Evolutionary conservation across 2,888 invertebrate genomes (phyloP), one percentile per base, ranked within the genome.

Genomic region (Ephialtes manifestator): DNA sequence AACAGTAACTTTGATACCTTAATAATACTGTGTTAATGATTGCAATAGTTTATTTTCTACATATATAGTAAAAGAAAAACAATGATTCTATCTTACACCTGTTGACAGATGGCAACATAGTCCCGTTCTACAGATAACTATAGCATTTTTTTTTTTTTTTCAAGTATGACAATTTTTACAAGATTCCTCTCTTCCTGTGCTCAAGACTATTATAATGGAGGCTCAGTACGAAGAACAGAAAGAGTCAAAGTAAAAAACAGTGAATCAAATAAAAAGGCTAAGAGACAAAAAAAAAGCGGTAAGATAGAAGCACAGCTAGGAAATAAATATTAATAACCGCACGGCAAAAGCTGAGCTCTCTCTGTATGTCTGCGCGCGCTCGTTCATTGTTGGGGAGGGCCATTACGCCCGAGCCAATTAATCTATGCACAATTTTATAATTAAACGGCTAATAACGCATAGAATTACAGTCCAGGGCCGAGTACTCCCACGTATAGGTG

Each of bases 391-490:
- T 91, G 89, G 55, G 70, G 79, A 86, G 90, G 88, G 90, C 92
- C 91, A 92, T 93, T 92, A 93, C 92, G 92, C 90, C 76, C 81
- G 76, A 92, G 92, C 92, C 94, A 94, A 94, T 94, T 94, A 94
- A 93, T 94, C 92, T 92, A 93, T 92, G 93, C 93, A 92, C 93
- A 93, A 93, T 93, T 93, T 94, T 92, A 92, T 94, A 94, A 93
- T 94, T 93, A 94, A 93, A 93, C 89, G 92, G 90, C 93, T 94
- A 93, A 94, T 94, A 92, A 92, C 91, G 92, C 92, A 93, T 94
- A 92, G 93, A 93, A 93, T 93, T 92, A 91, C 91, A 91, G 90
- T 89, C 90, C 92, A 93, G 92, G 92, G 93, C 92, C 93, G 89
- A 82, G 90, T 86, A 92, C 93, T 93, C 93, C 93, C 93, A 93